A percentile compares a stretch with the other conserved stretches of the same genome.
These are phyloP conservation scores for Campoletis sonorensis DNA, from an alignment of 1,140 invertebrate genomes.

Conservation along the genomic window DNA sequence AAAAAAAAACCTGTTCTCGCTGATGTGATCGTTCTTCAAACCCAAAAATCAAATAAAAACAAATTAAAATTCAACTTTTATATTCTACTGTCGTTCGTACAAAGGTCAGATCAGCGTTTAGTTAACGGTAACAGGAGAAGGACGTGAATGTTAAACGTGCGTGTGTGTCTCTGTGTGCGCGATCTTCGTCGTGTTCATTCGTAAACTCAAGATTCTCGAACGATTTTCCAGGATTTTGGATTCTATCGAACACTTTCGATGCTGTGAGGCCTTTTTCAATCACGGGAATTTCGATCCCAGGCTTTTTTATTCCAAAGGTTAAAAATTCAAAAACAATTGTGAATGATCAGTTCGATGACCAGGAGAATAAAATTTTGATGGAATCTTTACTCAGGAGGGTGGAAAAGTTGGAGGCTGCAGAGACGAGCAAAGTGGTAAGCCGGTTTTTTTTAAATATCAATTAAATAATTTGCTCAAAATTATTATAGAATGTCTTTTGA, in stretches of 20 bases:
- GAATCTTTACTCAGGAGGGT: constrained; percentile 59
- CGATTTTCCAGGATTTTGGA: constrained; percentile 65
- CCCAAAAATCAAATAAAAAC: constrained; percentile 20
- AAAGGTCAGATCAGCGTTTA: constrained; percentile 51
- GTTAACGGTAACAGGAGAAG: constrained; percentile 56
- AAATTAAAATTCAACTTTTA: background rate
- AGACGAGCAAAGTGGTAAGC: constrained; percentile 61
- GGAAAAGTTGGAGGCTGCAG: constrained; percentile 60
- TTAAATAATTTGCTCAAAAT: too few species aligned
- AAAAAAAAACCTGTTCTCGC: constrained; percentile 36
- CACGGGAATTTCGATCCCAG: background rate
- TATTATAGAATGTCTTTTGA: too few species aligned
- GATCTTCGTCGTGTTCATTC: background rate
- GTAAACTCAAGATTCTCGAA: constrained; percentile 18
- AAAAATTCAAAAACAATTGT: background rate
- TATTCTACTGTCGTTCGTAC: constrained; percentile 7
- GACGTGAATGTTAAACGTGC: constrained; percentile 41
- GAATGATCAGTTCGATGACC: constrained; percentile 37
- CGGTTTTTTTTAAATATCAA: constrained; percentile 21
- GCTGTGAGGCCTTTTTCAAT: constrained; percentile 40
- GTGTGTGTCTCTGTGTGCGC: too few species aligned
- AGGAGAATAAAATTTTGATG: constrained; percentile 55
- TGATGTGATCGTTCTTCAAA: constrained; percentile 50
- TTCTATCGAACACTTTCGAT: constrained; percentile 49
- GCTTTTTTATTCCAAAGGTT: background rate